phyloP scores from a whole-genome alignment of 2,113 vertebrate species.

The Sapajus apella region DNA sequence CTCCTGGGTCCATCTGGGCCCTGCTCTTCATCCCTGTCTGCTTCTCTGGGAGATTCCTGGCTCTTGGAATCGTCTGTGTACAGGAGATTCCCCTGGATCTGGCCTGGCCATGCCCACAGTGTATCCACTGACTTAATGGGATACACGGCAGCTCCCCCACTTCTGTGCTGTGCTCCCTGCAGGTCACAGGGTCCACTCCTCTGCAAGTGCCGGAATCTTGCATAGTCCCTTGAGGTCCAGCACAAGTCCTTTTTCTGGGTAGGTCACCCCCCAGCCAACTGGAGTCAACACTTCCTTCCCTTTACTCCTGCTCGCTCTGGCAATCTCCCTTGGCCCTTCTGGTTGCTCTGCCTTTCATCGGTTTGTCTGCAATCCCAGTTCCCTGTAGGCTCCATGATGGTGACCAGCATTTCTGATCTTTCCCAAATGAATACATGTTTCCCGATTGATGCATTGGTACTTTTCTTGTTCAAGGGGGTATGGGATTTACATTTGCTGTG shows the following conservation, averaged over 20 bases:
- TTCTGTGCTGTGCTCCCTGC: neutral
- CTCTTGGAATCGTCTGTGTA: fast-evolving
- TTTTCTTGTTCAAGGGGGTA: neutral
- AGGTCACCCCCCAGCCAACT: neutral
- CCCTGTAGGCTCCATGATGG: neutral
- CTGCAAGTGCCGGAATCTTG: neutral
- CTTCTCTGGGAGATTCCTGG: neutral
- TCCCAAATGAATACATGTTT: neutral
- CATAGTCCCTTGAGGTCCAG: neutral
- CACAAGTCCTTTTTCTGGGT: neutral
- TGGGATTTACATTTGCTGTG: neutral
- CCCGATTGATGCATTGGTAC: neutral
- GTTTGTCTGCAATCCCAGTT: neutral
- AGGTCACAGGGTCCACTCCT: neutral
- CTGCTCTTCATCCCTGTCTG: neutral
- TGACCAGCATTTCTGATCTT: neutral
- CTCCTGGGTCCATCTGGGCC: neutral
- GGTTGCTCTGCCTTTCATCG: neutral
- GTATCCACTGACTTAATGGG: neutral
- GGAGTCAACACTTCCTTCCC: neutral
- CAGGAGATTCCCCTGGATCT: too few species aligned
- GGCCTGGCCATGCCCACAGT: neutral
- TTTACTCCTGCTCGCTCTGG: neutral
- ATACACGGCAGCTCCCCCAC: neutral
- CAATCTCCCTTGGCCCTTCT: neutral